Conservation (phyloP, 2,797 vertebrate species). For the Ciconia nigra region DNA sequence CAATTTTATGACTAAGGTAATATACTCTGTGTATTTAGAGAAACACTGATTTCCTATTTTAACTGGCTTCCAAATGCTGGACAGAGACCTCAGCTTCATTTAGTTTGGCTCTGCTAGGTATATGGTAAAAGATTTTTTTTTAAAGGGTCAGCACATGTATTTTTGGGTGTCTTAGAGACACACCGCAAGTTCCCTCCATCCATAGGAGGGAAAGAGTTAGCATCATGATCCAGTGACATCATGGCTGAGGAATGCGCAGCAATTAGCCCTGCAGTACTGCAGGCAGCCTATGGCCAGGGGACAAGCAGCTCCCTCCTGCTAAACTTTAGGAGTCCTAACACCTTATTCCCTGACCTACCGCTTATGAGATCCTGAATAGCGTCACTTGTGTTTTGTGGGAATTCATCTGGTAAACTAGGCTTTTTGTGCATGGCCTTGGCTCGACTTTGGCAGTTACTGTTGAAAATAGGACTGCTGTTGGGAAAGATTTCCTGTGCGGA, state of each 20-base stretch:
- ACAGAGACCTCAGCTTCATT: constrained; percentile 79
- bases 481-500: constrained; percentile 9
- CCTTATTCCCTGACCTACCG: constrained; percentile 53
- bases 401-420: constrained; percentile 42
- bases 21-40: constrained; percentile 81
- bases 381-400: constrained; percentile 54
- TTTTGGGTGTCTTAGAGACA: constrained; percentile 56
- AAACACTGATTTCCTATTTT: constrained; percentile 80
- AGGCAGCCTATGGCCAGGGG: constrained; percentile 43
- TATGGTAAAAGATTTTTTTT: constrained; percentile 47
- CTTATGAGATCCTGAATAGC: constrained; percentile 36
- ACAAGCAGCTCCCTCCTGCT: constrained; percentile 48
- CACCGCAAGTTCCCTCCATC: constrained; percentile 47
- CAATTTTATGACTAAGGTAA: constrained; percentile 84
- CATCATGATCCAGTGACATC: constrained; percentile 60
- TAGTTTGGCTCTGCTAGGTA: constrained; percentile 70
- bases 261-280: constrained; percentile 72
- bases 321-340: constrained; percentile 62
- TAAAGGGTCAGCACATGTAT: constrained; percentile 66
- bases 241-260: constrained; percentile 70
- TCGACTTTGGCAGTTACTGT: background rate
- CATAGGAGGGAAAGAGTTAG: constrained; percentile 36
- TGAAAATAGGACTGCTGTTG: constrained; percentile 34
- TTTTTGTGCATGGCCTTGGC: constrained; percentile 45
- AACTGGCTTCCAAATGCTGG: constrained; percentile 75